These are phyloP conservation scores for Pocillopora meandrina DNA, from an alignment of 92 coral and sea anemone genomes.

Conservation along the genomic window DNA sequence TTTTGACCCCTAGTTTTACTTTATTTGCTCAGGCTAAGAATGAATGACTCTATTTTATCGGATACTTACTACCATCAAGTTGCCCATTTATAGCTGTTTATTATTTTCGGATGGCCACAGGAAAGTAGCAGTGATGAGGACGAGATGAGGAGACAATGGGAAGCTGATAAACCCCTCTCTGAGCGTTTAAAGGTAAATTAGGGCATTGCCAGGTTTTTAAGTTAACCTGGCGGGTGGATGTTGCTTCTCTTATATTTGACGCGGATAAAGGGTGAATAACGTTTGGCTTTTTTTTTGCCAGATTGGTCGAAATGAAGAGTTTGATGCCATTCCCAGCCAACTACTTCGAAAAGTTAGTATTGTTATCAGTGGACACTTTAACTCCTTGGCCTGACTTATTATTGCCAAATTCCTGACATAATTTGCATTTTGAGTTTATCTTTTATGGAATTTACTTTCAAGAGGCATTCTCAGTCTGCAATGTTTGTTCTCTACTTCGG, in stretches of 20 bases:
- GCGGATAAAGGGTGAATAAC: no score
- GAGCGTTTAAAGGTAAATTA: conserved; percentile 83
- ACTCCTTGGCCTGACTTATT: neutral
- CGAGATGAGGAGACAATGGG: conserved; percentile 81
- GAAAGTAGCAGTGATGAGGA: conserved; percentile 67
- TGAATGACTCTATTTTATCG: no score
- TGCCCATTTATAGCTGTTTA: neutral
- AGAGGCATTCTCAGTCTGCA: no score
- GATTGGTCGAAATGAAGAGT: conserved; percentile 74
- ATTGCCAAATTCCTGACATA: neutral
- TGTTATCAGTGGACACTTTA: neutral
- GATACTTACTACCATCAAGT: neutral
- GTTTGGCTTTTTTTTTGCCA: conserved; percentile 8
- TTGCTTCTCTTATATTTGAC: no score
- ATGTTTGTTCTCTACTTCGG: no score
- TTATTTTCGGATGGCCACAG: neutral
- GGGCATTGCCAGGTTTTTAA: neutral
- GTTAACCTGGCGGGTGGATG: no score
- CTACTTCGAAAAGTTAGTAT: conserved; percentile 82
- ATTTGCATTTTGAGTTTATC: no score
- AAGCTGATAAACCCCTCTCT: conserved; percentile 91
- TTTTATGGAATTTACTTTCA: no score
- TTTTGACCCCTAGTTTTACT: no score
- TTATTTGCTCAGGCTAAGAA: no score
- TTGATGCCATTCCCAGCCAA: conserved; percentile 88